A percentile compares a stretch with the other conserved stretches of the same genome.
Evolutionary conservation across 2,888 invertebrate species (phyloP).

Genomic region (Tridacna gigas): DNA sequence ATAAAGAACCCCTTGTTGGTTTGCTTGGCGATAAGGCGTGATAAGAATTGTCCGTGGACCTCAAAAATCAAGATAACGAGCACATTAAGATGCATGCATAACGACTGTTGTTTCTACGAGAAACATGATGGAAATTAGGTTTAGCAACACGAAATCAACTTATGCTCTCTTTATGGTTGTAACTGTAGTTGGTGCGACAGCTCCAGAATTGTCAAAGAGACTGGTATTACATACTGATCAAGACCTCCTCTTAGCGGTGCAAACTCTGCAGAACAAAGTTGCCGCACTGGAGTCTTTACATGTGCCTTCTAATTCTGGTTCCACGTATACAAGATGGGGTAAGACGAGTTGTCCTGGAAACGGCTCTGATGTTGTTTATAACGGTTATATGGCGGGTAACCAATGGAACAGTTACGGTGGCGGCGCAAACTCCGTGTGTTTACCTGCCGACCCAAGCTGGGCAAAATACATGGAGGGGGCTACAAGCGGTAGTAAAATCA

Average conservation of each 20-base stretch:
- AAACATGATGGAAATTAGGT: too few species aligned
- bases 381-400: conserved; percentile 33
- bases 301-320: background rate
- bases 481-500: background rate
- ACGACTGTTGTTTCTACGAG: too few species aligned
- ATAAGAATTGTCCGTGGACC: too few species aligned
- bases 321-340: conserved; percentile 30
- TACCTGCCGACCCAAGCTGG: conserved; percentile 34
- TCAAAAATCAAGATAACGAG: too few species aligned
- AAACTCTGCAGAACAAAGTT: background rate
- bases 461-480: conserved; percentile 13
- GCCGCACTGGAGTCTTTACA: background rate
- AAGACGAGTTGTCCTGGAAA: conserved; percentile 26
- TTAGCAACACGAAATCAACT: too few species aligned
- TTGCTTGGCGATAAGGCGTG: too few species aligned
- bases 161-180: background rate
- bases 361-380: conserved; percentile 28
- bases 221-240: conserved; percentile 2
- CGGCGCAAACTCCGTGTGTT: conserved; percentile 26
- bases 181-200: background rate
- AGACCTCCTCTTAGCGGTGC: background rate
- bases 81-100: too few species aligned
- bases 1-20: too few species aligned
- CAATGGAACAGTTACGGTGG: conserved; percentile 21
- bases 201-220: background rate